Base-by-base conservation (phyloP, 1,140 invertebrate genomes). In the Mya arenaria region DNA sequence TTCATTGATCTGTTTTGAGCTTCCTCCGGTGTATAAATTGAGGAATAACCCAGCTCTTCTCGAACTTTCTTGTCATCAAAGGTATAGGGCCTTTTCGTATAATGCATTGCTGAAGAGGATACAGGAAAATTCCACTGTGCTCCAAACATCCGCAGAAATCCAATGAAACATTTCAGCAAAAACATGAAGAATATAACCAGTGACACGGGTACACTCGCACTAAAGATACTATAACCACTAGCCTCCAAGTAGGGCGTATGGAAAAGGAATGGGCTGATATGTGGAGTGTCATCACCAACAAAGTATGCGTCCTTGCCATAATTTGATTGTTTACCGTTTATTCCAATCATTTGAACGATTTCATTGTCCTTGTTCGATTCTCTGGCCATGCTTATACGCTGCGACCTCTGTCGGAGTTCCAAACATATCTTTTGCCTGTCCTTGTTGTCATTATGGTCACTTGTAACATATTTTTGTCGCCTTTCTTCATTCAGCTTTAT, bases 211-310 rank as follows among this genome's bases (percentile, higher is more conserved):
- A 34, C 44, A 13, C 30, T 10, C 19, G 28, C 44, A 15, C 44
- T 30, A 10, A 30, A 37, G 13, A 77, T 5, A 3, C 28, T 39
- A 37, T 63, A 77, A 41, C 73, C 73, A n/a, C 41, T n/a, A 3
- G 36, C 39, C 5, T 65, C 48, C 56, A 77, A 36, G 52, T 63
- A 65, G 32, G 62, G 73, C 48, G 63, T 41, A 8, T 65, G 60
- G 44, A 77, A 77, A n/a, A 52, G 23, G 39, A 48, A 77, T 8
- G 58, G 2, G n/a, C 62, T 77, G 17, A 23, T 25, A 4, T 8
- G 0, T 30, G 73, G 73, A 1, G 58, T 77, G 36, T 77, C 73
- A 39, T 77, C 73, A 32, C 39, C 62, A 62, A 77, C 34, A 23
- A 41, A 77, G 32, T 77, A 77, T 32, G 48, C 34, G 36, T 65